These are phyloP conservation scores for Stenodera caucasica DNA, from an alignment of 2,888 invertebrate genomes.

Conservation along the genomic window DNA sequence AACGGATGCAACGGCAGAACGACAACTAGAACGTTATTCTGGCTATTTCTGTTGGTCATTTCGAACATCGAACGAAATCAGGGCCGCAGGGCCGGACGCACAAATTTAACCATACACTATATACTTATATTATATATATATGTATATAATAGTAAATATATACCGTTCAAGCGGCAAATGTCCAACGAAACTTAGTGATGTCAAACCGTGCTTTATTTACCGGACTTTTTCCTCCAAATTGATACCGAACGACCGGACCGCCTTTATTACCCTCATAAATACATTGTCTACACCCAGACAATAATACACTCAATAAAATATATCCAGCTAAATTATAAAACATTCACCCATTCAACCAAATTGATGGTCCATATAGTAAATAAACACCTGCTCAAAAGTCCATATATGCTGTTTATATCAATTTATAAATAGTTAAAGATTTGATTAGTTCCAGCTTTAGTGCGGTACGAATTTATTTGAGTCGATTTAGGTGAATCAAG, in stretches of 20 bases:
- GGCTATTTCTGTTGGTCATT: constrained; percentile 23
- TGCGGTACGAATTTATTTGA: too few relatives aligned
- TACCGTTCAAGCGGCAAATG: constrained; percentile 20
- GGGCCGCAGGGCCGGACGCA: constrained; percentile 22
- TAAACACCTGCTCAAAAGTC: background rate
- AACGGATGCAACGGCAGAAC: constrained; percentile 35
- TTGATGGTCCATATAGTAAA: background rate
- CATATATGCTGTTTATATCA: too few relatives aligned
- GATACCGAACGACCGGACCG: constrained; percentile 10
- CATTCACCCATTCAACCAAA: background rate
- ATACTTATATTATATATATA: too few relatives aligned
- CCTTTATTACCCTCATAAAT: constrained; percentile 8
- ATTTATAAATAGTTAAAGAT: too few relatives aligned
- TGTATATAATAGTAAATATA: too few relatives aligned
- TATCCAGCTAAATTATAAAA: background rate
- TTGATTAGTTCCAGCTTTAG: too few relatives aligned
- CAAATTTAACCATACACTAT: constrained; percentile 22
- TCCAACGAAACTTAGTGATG: constrained; percentile 9
- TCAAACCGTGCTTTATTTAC: constrained; percentile 29
- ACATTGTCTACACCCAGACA: background rate
- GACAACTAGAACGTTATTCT: constrained; percentile 28
- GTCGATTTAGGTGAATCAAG: too few relatives aligned
- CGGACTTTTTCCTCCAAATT: constrained; percentile 24
- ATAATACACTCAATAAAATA: background rate
- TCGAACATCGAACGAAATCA: constrained; percentile 8